A percentile compares a stretch with the other conserved stretches of the same genome.
Conservation (phyloP, 2,113 vertebrate genomes). For the Alligator mississippiensis region DNA sequence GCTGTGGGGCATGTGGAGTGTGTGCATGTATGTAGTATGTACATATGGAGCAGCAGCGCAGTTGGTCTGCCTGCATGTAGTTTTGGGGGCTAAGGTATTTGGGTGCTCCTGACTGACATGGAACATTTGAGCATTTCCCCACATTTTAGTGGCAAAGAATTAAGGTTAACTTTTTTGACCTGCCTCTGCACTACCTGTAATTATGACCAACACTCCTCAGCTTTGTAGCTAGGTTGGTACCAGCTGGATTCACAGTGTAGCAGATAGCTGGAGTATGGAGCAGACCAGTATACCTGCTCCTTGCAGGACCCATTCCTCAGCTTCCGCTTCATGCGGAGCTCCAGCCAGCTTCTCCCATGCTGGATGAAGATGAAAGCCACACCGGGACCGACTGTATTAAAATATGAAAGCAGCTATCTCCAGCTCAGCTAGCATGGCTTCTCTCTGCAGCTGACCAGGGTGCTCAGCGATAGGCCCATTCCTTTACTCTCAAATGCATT, state of each 20-base stretch:
- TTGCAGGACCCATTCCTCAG: neutral
- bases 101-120: neutral
- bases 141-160: neutral
- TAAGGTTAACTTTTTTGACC: neutral
- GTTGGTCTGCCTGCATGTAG: neutral
- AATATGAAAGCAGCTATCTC: neutral
- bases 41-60: neutral
- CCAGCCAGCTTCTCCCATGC: neutral
- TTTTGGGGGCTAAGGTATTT: neutral
- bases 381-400: neutral
- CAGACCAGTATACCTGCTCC: neutral
- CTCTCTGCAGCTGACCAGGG: neutral
- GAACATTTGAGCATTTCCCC: neutral
- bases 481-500: neutral
- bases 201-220: neutral
- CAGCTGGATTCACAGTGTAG: slow-evolving; percentile 10
- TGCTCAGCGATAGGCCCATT: neutral
- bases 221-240: neutral
- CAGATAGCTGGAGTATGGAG: neutral
- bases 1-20: neutral
- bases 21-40: neutral
- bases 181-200: neutral
- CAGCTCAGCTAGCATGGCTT: neutral
- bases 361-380: neutral
- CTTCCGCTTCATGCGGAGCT: neutral